Conservation (phyloP, 2,797 vertebrate genomes). For the Gymnopithys bicolor region DNA sequence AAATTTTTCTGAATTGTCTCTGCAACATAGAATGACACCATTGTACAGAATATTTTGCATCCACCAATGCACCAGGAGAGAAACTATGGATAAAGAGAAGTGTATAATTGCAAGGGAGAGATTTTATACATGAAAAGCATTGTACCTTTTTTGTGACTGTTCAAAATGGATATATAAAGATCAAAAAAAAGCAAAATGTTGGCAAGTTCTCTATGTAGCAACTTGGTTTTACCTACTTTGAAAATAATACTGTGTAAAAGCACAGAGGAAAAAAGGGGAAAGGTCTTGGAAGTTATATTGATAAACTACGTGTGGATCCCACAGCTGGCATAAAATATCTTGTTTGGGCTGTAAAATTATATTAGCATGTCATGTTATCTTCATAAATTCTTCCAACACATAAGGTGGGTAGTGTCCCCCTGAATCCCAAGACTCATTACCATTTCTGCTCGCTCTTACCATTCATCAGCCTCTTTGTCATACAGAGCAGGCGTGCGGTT, state of each 20-base stretch:
- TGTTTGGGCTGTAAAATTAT: constrained; percentile 84
- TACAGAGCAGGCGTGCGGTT: constrained; percentile 46
- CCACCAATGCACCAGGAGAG: background rate
- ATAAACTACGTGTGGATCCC: constrained; percentile 78
- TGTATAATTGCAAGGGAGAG: background rate
- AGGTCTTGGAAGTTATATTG: constrained; percentile 79
- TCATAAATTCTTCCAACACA: constrained; percentile 82
- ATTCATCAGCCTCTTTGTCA: constrained; percentile 78
- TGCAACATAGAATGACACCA: background rate
- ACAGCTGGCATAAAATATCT: constrained; percentile 80
- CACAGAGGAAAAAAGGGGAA: constrained; percentile 64
- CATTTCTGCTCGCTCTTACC: constrained; percentile 59
- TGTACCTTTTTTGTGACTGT: background rate
- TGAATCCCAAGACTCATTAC: constrained; percentile 76
- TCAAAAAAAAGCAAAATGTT: background rate
- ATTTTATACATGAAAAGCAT: background rate
- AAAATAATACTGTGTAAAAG: constrained; percentile 55
- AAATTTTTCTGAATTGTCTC: background rate
- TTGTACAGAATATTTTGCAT: background rate
- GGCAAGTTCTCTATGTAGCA: constrained; percentile 15
- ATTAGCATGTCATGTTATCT: constrained; percentile 84
- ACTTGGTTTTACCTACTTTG: constrained; percentile 57
- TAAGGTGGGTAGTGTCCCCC: constrained; percentile 73
- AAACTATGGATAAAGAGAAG: background rate
- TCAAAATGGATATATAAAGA: background rate